Evolutionary conservation across 2,888 invertebrate genomes (phyloP).

Genomic region (Neocrepidodera transversa): DNA sequence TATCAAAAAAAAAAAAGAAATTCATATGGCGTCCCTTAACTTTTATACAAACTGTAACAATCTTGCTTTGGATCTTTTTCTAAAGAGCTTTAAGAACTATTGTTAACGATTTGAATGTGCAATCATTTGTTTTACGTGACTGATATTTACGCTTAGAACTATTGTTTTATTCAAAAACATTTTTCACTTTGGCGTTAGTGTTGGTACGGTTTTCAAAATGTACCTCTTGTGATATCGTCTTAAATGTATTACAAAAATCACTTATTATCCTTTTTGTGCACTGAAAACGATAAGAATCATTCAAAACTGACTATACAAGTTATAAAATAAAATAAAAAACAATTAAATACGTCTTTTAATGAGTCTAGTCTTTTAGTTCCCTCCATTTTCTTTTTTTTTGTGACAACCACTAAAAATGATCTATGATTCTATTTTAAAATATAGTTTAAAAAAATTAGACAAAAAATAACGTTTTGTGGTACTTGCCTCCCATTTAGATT

Average conservation of each 20-base stretch:
- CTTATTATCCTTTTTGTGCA: neutral
- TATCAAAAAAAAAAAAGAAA: conserved; percentile 56
- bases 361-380: no score
- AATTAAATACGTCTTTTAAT: no score
- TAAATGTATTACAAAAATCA: neutral
- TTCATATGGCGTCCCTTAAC: conserved; percentile 60
- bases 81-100: conserved; percentile 23
- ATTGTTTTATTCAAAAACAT: conserved; percentile 25
- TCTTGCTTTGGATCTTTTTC: conserved; percentile 39
- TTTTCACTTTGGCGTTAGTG: conserved; percentile 19
- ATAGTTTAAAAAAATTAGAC: no score
- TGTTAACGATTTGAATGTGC: conserved; percentile 40
- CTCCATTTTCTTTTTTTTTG: no score
- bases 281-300: neutral
- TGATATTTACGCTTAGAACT: conserved; percentile 40
- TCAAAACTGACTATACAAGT: no score
- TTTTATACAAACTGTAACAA: conserved; percentile 55
- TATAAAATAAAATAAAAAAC: no score
- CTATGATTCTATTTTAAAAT: no score
- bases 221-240: conserved; percentile 17
- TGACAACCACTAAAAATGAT: no score
- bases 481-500: no score
- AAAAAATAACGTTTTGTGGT: no score
- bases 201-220: conserved; percentile 16
- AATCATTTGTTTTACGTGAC: conserved; percentile 39